Percentiles rank a stretch among this genome's conserved stretches.
Conservation (phyloP, 2,797 vertebrate genomes). For the Epinephelus malabaricus region DNA sequence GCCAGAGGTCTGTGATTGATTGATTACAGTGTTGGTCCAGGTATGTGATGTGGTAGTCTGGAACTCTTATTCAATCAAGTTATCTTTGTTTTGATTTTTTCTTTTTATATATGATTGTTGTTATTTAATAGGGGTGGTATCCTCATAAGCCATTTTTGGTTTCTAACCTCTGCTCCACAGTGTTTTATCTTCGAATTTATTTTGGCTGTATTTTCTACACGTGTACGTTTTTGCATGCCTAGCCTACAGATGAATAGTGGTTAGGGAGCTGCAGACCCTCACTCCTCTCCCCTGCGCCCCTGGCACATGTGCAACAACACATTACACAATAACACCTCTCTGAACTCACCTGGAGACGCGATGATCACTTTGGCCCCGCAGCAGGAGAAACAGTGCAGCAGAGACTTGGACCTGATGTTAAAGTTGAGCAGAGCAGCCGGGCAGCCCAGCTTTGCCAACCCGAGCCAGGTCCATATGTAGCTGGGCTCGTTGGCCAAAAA, state of each 20-base stretch:
- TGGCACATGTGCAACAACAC: not conserved
- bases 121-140: no score
- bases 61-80: no score
- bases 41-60: no score
- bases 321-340: no score
- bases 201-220: no score
- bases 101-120: no score
- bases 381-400: constrained; percentile 91
- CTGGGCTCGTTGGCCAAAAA: constrained; percentile 89
- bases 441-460: constrained; percentile 90
- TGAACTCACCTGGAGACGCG: constrained; percentile 85
- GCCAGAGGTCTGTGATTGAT: no score
- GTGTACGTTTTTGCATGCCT: not conserved
- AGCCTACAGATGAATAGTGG: not conserved
- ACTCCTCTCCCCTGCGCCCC: not conserved
- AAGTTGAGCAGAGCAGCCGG: constrained; percentile 89
- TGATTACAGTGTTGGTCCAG: no score
- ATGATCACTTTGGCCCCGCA: constrained; percentile 89
- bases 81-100: no score
- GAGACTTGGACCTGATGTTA: constrained; percentile 88
- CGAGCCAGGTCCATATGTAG: constrained; percentile 90
- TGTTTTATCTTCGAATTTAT: no score
- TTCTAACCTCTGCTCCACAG: no score
- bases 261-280: not conserved
- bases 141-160: no score